phyloP scores from a whole-genome alignment of 2,113 vertebrate genomes.

The Origma solitaria region DNA sequence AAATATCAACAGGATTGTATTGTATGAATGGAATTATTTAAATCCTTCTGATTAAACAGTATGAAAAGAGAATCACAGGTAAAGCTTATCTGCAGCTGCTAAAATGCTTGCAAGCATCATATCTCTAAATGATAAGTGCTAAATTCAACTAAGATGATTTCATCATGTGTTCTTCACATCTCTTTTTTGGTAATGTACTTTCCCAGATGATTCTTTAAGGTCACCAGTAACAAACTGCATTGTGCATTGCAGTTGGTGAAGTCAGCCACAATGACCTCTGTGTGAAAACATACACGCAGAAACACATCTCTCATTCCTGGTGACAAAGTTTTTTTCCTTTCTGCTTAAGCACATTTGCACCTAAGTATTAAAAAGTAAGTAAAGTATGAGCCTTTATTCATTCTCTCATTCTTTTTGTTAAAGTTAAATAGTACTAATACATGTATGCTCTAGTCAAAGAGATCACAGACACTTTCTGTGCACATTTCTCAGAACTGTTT shows the following conservation, averaged over 20 bases:
- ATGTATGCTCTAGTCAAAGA: neutral
- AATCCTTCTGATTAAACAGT: neutral
- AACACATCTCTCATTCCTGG: neutral
- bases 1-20: neutral
- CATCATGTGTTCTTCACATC: neutral
- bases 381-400: neutral
- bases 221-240: neutral
- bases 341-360: neutral
- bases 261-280: neutral
- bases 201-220: neutral
- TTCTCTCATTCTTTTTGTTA: neutral
- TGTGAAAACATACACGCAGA: accelerated
- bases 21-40: neutral
- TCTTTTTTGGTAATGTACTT: neutral
- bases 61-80: neutral
- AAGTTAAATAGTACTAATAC: neutral
- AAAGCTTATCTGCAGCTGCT: neutral
- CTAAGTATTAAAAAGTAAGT: neutral
- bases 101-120: neutral
- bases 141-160: neutral
- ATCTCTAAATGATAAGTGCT: neutral
- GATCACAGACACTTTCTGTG: neutral
- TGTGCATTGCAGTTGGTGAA: neutral
- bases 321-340: neutral
- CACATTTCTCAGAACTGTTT: neutral